A percentile compares a stretch with the other conserved stretches of the same genome.
Evolutionary conservation across 2,888 invertebrate genomes (phyloP).

Genomic region (Electrophaes corylata): DNA sequence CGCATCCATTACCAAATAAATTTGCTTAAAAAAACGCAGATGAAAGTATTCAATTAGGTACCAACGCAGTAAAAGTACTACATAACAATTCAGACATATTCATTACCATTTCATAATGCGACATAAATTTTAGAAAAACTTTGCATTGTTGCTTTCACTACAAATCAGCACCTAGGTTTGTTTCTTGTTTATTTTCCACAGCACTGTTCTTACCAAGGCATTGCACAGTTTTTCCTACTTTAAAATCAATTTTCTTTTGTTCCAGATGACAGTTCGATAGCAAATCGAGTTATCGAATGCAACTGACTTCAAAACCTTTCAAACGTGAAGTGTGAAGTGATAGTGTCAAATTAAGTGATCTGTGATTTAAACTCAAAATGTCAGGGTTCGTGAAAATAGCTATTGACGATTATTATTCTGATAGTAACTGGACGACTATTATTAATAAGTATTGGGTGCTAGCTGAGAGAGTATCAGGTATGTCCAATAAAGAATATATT

Average conservation of each 20-base stretch:
- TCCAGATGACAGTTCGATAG: conserved; percentile 76
- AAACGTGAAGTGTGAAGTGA: conserved; percentile 53
- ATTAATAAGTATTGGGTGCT: conserved; percentile 89
- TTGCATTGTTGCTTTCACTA: neutral
- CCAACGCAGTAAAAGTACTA: neutral
- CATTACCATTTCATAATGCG: neutral
- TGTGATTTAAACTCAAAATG: conserved; percentile 64
- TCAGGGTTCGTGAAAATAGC: conserved; percentile 87
- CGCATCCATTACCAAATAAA: no score
- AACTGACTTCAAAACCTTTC: conserved; percentile 32
- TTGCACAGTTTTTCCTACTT: neutral
- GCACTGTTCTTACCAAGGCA: no score
- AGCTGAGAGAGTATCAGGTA: conserved; percentile 90
- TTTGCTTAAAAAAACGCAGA: no score
- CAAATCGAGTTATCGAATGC: conserved; percentile 52
- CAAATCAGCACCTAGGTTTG: neutral
- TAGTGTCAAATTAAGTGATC: conserved; percentile 48
- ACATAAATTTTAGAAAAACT: neutral
- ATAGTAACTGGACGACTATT: conserved; percentile 86
- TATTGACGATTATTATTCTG: conserved; percentile 86
- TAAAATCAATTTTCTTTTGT: conserved; percentile 44
- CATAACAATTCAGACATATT: neutral
- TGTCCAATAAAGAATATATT: no score
- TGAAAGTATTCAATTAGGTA: no score
- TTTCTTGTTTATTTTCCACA: neutral